Evolutionary conservation across 2,797 vertebrate genomes (phyloP).

Genomic region (Tamandua tetradactyla): DNA sequence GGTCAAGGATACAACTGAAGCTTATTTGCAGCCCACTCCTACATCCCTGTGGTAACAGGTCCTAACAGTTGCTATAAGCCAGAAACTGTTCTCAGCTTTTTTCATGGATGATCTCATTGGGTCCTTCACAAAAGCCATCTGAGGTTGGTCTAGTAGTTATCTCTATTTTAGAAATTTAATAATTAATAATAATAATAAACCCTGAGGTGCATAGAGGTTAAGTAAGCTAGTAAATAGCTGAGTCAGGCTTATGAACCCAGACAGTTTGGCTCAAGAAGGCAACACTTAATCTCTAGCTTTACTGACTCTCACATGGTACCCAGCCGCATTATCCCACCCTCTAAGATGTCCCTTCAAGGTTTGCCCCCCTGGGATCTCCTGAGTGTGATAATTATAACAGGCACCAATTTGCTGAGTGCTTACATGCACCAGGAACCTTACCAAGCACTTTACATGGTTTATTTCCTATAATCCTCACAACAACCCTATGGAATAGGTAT

Average conservation of each 20-base stretch:
- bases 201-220: slow-evolving; percentile 3
- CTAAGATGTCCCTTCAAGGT: neutral
- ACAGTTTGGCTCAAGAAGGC: slow-evolving; percentile 24
- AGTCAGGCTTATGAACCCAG: slow-evolving; percentile 24
- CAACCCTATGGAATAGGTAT: neutral
- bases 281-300: slow-evolving; percentile 18
- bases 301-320: neutral
- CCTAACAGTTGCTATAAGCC: neutral
- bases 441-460: neutral
- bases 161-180: slow-evolving; percentile 52
- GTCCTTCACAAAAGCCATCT: slow-evolving; percentile 7
- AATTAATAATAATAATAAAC: slow-evolving; percentile 52
- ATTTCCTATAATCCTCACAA: neutral
- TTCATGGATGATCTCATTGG: slow-evolving; percentile 43
- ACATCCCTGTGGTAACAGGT: slow-evolving; percentile 19
- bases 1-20: slow-evolving; percentile 58
- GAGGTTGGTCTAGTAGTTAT: slow-evolving; percentile 51
- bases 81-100: slow-evolving; percentile 24
- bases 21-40: neutral
- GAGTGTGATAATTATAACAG: neutral
- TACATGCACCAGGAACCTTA: neutral
- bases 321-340: neutral
- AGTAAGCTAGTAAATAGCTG: slow-evolving; percentile 40
- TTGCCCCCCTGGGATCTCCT: neutral
- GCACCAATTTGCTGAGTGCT: neutral